phyloP scores from a whole-genome alignment of 2,888 invertebrate species.

The Pyrgus malvae region DNA sequence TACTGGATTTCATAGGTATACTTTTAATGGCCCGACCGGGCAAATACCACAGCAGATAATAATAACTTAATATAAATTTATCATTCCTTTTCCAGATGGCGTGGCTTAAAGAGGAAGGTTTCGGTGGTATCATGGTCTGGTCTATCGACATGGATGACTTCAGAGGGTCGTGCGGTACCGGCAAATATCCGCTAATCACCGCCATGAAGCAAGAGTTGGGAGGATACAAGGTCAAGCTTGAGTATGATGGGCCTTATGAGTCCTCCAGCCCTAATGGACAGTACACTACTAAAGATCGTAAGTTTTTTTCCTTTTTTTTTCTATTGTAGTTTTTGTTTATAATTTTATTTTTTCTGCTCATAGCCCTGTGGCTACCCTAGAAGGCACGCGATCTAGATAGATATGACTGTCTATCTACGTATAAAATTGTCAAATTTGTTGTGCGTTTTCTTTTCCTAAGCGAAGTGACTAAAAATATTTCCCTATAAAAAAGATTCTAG shows the following conservation, averaged over 20 bases:
- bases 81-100: slow-evolving; percentile 85
- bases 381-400: no score
- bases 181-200: slow-evolving; percentile 93
- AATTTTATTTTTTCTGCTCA: no score
- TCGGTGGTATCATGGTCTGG: slow-evolving; percentile 98
- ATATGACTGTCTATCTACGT: no score
- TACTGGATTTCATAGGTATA: no score
- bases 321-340: no score
- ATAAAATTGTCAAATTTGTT: no score
- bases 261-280: slow-evolving; percentile 86
- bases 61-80: not conserved
- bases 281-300: slow-evolving; percentile 94
- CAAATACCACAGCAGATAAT: no score
- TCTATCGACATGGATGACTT: slow-evolving; percentile 98
- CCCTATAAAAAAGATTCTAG: no score
- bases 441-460: no score
- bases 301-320: slow-evolving; percentile 59
- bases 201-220: slow-evolving; percentile 93
- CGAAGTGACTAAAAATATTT: no score
- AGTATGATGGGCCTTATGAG: slow-evolving; percentile 94
- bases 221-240: slow-evolving; percentile 90
- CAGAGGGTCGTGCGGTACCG: slow-evolving; percentile 93
- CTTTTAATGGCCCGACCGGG: no score
- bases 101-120: slow-evolving; percentile 96
- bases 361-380: no score